Conservation (phyloP, 2,797 vertebrate species). For the Luscinia luscinia region DNA sequence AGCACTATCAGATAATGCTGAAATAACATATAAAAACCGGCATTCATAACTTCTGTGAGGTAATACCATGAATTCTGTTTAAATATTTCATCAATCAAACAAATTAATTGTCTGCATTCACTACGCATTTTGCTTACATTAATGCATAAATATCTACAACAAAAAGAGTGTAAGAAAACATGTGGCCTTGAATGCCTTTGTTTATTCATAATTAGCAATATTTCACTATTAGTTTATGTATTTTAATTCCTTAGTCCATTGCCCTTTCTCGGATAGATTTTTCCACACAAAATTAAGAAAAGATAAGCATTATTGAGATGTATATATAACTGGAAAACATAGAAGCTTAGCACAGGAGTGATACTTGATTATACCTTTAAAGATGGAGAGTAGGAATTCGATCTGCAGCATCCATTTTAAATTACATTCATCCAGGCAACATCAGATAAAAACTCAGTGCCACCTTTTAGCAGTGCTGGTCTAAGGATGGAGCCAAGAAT, state of each 20-base stretch:
- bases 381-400: neutral
- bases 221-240: neutral
- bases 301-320: neutral
- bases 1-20: neutral
- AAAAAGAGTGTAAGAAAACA: neutral
- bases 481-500: neutral
- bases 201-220: neutral
- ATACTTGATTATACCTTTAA: neutral
- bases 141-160: neutral
- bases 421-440: neutral
- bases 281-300: neutral
- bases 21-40: neutral
- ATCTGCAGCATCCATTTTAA: neutral
- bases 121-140: neutral
- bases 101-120: neutral
- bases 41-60: neutral
- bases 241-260: neutral
- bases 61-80: neutral
- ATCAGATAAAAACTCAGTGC: neutral
- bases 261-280: neutral
- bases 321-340: neutral
- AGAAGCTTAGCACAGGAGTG: neutral
- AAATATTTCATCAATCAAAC: neutral
- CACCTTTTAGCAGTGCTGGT: neutral
- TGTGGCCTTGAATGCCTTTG: neutral